These are phyloP conservation scores for Acleris literana DNA, from an alignment of 2,888 invertebrate species.

Conservation along the genomic window DNA sequence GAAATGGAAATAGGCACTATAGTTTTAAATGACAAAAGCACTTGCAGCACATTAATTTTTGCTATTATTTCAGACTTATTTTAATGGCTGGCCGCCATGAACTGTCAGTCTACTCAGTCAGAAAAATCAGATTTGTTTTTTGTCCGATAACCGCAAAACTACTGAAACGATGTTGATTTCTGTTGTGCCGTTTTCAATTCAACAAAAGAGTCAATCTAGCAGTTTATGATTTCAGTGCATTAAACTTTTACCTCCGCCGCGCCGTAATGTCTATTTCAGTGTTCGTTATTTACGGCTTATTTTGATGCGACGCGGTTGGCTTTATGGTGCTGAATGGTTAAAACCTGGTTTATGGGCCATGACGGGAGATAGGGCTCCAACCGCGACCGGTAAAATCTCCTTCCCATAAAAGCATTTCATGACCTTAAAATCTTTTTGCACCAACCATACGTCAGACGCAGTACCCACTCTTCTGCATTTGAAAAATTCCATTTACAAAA, in stretches of 20 bases:
- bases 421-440: slow-evolving; percentile 19
- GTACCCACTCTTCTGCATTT: background rate
- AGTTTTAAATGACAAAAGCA: no score
- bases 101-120: no score
- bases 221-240: slow-evolving; percentile 31
- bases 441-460: background rate
- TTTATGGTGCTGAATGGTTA: slow-evolving; percentile 36
- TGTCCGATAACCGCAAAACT: no score
- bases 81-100: no score
- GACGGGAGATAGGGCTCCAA: slow-evolving; percentile 30
- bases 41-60: no score
- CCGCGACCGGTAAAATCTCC: slow-evolving; percentile 19
- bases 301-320: slow-evolving; percentile 31
- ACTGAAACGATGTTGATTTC: no score
- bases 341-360: slow-evolving; percentile 33
- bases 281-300: slow-evolving; percentile 33
- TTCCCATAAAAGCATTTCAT: slow-evolving; percentile 26
- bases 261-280: slow-evolving; percentile 34
- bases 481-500: background rate
- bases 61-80: no score
- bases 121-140: no score
- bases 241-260: slow-evolving; percentile 34
- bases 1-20: no score
- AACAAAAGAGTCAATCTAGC: slow-evolving; percentile 19
- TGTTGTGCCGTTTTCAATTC: background rate